A percentile compares a stretch with the other conserved stretches of the same genome.
phyloP scores from a whole-genome alignment of 2,888 invertebrate genomes.

The Sinopyrophorus schimmeli region DNA sequence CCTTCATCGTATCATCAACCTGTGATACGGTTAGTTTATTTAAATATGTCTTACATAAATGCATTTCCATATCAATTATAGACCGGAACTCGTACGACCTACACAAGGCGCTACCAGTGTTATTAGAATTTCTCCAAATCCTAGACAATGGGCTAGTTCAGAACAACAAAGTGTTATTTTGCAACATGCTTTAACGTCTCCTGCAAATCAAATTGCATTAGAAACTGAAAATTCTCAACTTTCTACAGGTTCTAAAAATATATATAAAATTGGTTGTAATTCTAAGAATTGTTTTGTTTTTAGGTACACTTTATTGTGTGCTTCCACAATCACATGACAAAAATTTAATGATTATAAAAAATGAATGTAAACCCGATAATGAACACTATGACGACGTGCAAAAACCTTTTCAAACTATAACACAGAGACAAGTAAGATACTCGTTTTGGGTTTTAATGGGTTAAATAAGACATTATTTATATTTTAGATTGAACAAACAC shows the following conservation, averaged over 20 bases:
- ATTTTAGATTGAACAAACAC: conserved; percentile 48
- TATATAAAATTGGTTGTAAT: background rate
- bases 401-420: conserved; percentile 38
- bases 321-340: conserved; percentile 60
- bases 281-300: conserved; percentile 35
- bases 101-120: conserved; percentile 73
- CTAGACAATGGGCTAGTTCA: conserved; percentile 54
- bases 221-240: conserved; percentile 41
- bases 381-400: conserved; percentile 46
- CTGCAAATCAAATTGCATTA: conserved; percentile 38
- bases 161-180: conserved; percentile 55
- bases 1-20: conserved; percentile 49
- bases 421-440: conserved; percentile 45
- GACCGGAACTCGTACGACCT: conserved; percentile 74
- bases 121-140: conserved; percentile 80
- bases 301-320: conserved; percentile 50
- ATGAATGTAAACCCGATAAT: conserved; percentile 58
- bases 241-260: conserved; percentile 30
- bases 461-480: conserved; percentile 3
- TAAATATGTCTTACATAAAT: background rate
- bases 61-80: conserved; percentile 48
- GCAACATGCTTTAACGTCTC: conserved; percentile 49
- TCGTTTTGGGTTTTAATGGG: background rate
- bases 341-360: conserved; percentile 68
- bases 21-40: conserved; percentile 49